Evolutionary conservation across 2,797 vertebrate species (phyloP).

Genomic region (Coranthus polyacanthus): DNA sequence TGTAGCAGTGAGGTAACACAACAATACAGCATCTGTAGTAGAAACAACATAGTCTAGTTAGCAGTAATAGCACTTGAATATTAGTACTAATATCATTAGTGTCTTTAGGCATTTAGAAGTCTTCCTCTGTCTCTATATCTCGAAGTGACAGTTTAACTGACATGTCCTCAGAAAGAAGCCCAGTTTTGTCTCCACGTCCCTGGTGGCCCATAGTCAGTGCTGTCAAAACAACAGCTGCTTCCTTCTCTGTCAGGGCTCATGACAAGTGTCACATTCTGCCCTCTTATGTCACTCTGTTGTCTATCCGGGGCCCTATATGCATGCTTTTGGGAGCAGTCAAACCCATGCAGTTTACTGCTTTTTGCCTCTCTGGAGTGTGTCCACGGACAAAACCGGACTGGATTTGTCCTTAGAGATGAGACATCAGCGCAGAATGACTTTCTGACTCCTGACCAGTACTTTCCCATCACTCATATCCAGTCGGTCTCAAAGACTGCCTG

Average conservation of each 20-base stretch:
- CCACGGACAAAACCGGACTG: not conserved
- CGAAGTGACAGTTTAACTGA: conserved; percentile 62
- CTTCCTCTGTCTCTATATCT: conserved; percentile 51
- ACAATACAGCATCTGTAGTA: conserved; percentile 26
- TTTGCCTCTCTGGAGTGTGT: conserved; percentile 14
- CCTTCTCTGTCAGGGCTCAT: conserved; percentile 66
- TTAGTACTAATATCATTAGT: conserved; percentile 41
- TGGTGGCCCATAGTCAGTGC: conserved; percentile 38
- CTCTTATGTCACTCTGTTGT: conserved; percentile 47
- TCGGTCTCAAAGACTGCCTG: conserved; percentile 20
- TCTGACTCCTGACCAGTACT: conserved; percentile 26
- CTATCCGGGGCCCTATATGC: conserved; percentile 40
- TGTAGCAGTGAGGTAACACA: conserved; percentile 31
- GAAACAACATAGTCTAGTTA: conserved; percentile 47
- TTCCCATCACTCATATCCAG: conserved; percentile 23
- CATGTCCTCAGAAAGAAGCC: conserved; percentile 43
- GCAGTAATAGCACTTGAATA: conserved; percentile 31
- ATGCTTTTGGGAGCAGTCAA: conserved; percentile 62
- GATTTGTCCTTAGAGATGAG: conserved; percentile 27
- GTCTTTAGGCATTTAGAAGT: conserved; percentile 45
- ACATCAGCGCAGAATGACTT: conserved; percentile 14
- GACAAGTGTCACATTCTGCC: conserved; percentile 70
- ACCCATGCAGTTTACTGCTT: conserved; percentile 37
- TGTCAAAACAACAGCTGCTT: conserved; percentile 65
- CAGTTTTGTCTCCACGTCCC: conserved; percentile 54